Conservation (phyloP, 92 coral and sea anemone genomes). For the Epizoanthus scotinus region DNA sequence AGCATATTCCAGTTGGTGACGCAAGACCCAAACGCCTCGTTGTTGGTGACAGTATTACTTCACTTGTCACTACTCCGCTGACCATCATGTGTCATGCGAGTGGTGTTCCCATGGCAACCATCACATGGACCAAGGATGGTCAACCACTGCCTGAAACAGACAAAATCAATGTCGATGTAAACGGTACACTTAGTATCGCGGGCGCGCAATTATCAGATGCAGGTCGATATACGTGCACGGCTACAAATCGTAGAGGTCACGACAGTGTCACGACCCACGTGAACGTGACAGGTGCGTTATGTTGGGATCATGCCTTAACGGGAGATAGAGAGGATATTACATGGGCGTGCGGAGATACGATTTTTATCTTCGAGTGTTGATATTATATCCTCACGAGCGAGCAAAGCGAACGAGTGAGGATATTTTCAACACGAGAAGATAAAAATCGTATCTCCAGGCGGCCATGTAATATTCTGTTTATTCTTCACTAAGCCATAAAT, state of each 20-base stretch:
- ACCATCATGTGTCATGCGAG: slow-evolving; percentile 13
- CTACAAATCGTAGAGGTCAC: slow-evolving; percentile 18
- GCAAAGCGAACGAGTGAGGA: too few relatives aligned
- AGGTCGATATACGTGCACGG: slow-evolving; percentile 25
- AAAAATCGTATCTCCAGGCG: too few relatives aligned
- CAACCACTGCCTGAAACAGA: slow-evolving; percentile 8
- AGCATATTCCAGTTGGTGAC: slow-evolving; percentile 4
- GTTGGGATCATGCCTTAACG: too few relatives aligned
- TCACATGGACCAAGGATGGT: slow-evolving; percentile 22
- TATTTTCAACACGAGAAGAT: too few relatives aligned
- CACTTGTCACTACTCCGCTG: slow-evolving; percentile 15
- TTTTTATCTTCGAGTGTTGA: too few relatives aligned
- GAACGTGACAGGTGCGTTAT: slow-evolving; percentile 11
- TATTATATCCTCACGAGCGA: too few relatives aligned
- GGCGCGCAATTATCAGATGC: slow-evolving; percentile 19
- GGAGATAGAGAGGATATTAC: too few relatives aligned
- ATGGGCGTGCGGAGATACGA: too few relatives aligned
- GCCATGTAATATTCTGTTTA: too few relatives aligned
- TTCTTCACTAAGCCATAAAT: too few relatives aligned
- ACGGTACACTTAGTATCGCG: slow-evolving; percentile 11
- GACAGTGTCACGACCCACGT: slow-evolving; percentile 24
- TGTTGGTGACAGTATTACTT: slow-evolving; percentile 26
- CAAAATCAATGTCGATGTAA: slow-evolving; percentile 6
- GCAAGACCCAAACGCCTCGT: not conserved
- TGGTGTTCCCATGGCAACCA: slow-evolving; percentile 17